Evolutionary conservation across 2,113 vertebrate genomes (phyloP).

Genomic region (Varanus komodoensis): DNA sequence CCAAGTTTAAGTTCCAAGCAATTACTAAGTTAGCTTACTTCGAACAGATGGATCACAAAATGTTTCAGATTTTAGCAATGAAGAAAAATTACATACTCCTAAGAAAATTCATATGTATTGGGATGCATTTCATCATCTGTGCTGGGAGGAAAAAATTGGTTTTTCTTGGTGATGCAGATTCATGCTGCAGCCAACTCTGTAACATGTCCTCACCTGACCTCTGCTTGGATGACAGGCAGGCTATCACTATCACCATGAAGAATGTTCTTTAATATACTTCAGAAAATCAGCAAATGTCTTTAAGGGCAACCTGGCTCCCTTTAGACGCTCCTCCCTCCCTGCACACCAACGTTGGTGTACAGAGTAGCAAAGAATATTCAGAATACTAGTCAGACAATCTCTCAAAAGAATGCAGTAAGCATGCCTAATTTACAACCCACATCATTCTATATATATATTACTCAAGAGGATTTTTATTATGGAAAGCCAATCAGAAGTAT

Average conservation of each 20-base stretch:
- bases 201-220: neutral
- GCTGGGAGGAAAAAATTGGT: slow-evolving; percentile 39
- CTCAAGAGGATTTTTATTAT: neutral
- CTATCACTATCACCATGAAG: neutral
- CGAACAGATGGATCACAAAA: slow-evolving; percentile 44
- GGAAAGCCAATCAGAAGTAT: neutral
- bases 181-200: neutral
- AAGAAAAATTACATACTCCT: slow-evolving; percentile 23
- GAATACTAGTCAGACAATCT: neutral
- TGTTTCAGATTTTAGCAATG: slow-evolving; percentile 32
- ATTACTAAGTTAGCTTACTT: slow-evolving; percentile 13
- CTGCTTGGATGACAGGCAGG: neutral
- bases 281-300: neutral
- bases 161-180: neutral
- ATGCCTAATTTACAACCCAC: neutral
- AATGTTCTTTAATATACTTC: neutral
- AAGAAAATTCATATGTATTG: neutral
- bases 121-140: slow-evolving; percentile 40
- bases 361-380: neutral
- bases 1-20: slow-evolving; percentile 5
- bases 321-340: neutral
- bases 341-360: neutral
- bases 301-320: neutral
- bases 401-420: neutral
- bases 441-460: neutral